Base-by-base conservation (phyloP, 2,888 invertebrate species). In the Euproctis similis region DNA sequence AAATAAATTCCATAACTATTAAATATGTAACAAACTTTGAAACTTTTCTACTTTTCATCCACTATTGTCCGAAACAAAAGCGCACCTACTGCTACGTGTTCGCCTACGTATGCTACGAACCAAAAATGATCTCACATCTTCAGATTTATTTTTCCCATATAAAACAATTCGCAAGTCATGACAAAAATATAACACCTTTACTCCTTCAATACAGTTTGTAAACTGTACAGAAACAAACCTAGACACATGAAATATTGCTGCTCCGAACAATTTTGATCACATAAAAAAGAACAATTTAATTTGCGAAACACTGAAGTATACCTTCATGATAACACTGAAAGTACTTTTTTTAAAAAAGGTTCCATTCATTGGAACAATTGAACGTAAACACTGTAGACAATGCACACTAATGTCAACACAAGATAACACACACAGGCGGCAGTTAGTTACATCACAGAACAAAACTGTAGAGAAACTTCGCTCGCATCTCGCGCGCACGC, bases 341-440 rank as follows among this genome's bases (percentile, higher is more conserved):
- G n/a, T n/a, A n/a, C n/a, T n/a, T n/a, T n/a, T n/a, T n/a, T 28
- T 18, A 26, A 22, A 34, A 49, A 48, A 39, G 36, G 39, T 28
- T 26, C 12, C 6, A 8, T 23, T 22, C 8, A 21, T 34, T 45
- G 52, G 52, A 62, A 64, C 63, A 42, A 53, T 46, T 40, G 45
- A 62, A 62, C 55, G 63, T 68, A 70, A 69, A 68, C 73, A 72
- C 67, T 53, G 50, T 38, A 59, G 52, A 66, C 66, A 65, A 65
- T 62, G 56, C 51, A 39, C 47, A 42, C 40, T 56, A 50, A 51
- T 42, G 42, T 51, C 51, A 60, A 58, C 52, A 56, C 50, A 28
- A 38, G 56, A 58, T 56, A 55, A 52, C 57, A 58, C 46, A 30
- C 46, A 30, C 28, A n/a, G n/a, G 34, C 38, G 39, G n/a, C 47